phyloP scores from a whole-genome alignment of 2,113 vertebrate species.

The Hippoglossus stenolepis region DNA sequence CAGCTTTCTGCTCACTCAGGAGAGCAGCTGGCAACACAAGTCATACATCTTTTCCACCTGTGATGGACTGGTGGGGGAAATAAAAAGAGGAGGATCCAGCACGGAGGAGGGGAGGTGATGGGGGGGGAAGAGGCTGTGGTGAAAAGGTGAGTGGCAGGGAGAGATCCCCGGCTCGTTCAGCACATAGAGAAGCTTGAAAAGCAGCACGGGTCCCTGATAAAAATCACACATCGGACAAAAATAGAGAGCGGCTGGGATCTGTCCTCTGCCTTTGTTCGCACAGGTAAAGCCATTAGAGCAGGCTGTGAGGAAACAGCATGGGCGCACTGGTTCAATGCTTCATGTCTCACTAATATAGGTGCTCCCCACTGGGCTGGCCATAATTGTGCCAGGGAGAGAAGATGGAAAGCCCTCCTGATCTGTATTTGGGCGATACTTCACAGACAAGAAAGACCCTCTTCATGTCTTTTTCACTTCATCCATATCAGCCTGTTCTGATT shows the following conservation, averaged over 20 bases:
- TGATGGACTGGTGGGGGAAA: conserved; percentile 42
- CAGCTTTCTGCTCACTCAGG: conserved; percentile 65
- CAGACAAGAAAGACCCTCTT: conserved; percentile 39
- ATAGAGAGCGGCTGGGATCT: conserved; percentile 25
- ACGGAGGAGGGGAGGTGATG: neutral
- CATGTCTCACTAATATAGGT: conserved; percentile 56
- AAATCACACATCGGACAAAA: conserved; percentile 51
- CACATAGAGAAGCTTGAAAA: conserved; percentile 28
- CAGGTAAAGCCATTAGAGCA: conserved; percentile 59
- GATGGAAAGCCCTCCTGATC: conserved; percentile 34
- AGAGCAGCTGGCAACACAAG: conserved; percentile 61
- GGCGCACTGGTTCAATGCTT: conserved; percentile 39
- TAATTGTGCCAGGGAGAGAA: conserved; percentile 62
- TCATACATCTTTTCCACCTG: conserved; percentile 75
- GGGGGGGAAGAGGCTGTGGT: neutral
- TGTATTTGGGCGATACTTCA: conserved; percentile 42
- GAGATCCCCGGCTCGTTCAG: conserved; percentile 42
- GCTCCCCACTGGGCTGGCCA: conserved; percentile 47
- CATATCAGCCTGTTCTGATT: conserved; percentile 10
- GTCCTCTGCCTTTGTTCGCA: conserved; percentile 59
- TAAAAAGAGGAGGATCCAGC: neutral
- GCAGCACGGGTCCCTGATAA: conserved; percentile 34
- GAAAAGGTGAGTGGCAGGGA: conserved; percentile 45
- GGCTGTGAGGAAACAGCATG: conserved; percentile 63
- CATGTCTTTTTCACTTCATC: conserved; percentile 4